Evolutionary conservation across 2,797 vertebrate species (phyloP), one percentile per base, ranked within the genome.

Genomic region (Brachyalestes nurse): DNA sequence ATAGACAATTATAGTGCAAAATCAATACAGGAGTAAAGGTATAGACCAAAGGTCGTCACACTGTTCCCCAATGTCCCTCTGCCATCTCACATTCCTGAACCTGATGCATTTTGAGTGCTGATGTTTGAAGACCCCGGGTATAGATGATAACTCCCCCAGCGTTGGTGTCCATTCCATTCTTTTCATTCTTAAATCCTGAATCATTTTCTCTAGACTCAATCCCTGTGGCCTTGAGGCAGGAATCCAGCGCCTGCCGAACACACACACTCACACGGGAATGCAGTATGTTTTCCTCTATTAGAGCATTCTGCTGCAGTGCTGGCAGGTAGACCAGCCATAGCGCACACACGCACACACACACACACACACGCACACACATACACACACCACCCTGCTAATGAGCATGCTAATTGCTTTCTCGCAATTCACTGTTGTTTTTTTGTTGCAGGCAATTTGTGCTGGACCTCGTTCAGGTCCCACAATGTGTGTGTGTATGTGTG

Each of bases 351-450:
- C 45, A 47, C 45, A 47, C 45, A 47, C 45, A 47, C 45, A 47
- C 45, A 47, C 45, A 47, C 45, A 47, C 45, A 47, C 9, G 10
- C 45, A 47, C 45, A 47, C 28, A 64, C 61, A 17, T 6, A 38
- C 61, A 64, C 60, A 62, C 66, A 34, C 83, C 73, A 79, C 60
- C 57, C 21, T 38, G 16, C 84, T 85, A 82, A 84, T 79, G 62
- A 82, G 75, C 65, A 73, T 57, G 23, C 67, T 85, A 83, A 88
- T 85, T 86, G 55, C 74, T 84, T 82, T 83, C 61, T 64, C 28
- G 28, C 61, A 38, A 64, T 64, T 16, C 53, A 49, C 45, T 67
- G 71, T 77, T 53, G 53, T 75, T 47, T 78, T 78, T 73, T 67
- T 25, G 64, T 60, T 14, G 14, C 53, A 55, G 38, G 21, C 16